These are phyloP conservation scores for Brachyptera putata DNA, from an alignment of 2,888 invertebrate genomes.

Conservation along the genomic window DNA sequence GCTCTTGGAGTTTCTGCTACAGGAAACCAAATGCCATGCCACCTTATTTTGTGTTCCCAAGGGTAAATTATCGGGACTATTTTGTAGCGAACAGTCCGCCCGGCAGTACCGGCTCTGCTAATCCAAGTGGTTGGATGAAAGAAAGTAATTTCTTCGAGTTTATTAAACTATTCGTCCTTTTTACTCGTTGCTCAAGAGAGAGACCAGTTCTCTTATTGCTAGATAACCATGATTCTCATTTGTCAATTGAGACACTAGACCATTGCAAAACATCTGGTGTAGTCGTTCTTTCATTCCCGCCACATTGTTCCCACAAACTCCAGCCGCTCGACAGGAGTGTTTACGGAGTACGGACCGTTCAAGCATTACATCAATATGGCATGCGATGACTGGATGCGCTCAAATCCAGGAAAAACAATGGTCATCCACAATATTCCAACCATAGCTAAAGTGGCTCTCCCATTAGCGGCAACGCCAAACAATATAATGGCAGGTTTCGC, in stretches of 20 bases:
- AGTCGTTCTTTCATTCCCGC: slow-evolving; percentile 42
- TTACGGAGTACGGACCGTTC: slow-evolving; percentile 42
- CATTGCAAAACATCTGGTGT: slow-evolving; percentile 41
- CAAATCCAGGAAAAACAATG: slow-evolving; percentile 33
- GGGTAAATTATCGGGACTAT: slow-evolving; percentile 34
- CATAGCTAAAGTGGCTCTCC: slow-evolving; percentile 15
- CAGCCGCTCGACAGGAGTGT: slow-evolving; percentile 44
- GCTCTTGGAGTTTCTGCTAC: slow-evolving; percentile 11
- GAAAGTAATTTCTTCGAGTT: slow-evolving; percentile 35
- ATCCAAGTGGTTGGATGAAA: slow-evolving; percentile 38
- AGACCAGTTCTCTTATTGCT: slow-evolving; percentile 35
- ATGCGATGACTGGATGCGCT: slow-evolving; percentile 33
- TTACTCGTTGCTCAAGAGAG: slow-evolving; percentile 25
- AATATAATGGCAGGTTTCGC: slow-evolving; percentile 35
- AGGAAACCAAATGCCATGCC: slow-evolving; percentile 7
- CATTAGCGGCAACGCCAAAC: slow-evolving; percentile 28
- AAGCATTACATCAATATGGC: slow-evolving; percentile 38
- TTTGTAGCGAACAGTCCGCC: slow-evolving; percentile 41
- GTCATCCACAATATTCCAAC: slow-evolving; percentile 24
- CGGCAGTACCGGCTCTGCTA: slow-evolving; percentile 37
- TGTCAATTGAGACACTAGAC: slow-evolving; percentile 36
- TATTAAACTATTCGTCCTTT: slow-evolving; percentile 31
- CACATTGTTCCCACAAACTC: slow-evolving; percentile 44
- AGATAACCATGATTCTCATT: slow-evolving; percentile 42
- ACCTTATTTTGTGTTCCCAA: slow-evolving; percentile 6